Conservation (phyloP, 1,140 invertebrate species). For the Harpegnathos saltator region DNA sequence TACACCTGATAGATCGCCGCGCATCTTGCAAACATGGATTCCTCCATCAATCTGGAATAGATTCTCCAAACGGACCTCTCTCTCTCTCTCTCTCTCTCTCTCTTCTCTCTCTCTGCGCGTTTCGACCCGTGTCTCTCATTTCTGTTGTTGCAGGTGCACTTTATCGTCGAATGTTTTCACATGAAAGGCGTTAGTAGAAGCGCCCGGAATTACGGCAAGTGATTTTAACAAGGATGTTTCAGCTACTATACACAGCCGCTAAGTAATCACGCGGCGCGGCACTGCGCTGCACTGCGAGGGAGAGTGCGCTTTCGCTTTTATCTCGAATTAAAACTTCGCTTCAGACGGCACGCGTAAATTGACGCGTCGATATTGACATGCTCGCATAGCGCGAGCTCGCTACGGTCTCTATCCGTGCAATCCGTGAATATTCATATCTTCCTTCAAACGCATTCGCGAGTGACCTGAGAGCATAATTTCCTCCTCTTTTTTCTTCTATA, state of each 20-base stretch:
- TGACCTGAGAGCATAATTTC: too few species aligned
- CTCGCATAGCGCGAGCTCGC: not conserved
- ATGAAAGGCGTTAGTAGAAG: slow-evolving; percentile 41
- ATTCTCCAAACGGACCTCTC: slow-evolving; percentile 9
- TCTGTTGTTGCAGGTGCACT: slow-evolving; percentile 54
- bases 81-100: too few species aligned
- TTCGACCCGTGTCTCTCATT: slow-evolving; percentile 41
- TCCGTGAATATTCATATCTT: not conserved
- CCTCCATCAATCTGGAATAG: slow-evolving; percentile 17
- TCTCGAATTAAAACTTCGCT: slow-evolving; percentile 72
- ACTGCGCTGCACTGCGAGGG: not conserved
- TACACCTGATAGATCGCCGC: too few species aligned
- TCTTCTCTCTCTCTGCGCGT: too few species aligned
- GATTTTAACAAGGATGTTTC: slow-evolving; percentile 59
- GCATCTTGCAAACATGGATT: not conserved
- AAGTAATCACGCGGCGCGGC: slow-evolving; percentile 54
- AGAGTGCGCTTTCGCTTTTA: slow-evolving; percentile 63
- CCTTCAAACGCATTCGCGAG: not conserved
- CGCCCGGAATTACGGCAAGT: slow-evolving; percentile 48
- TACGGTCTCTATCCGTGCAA: slow-evolving; percentile 23
- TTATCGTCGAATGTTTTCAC: slow-evolving; percentile 44
- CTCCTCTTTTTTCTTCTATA: not conserved
- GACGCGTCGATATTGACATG: slow-evolving; percentile 33
- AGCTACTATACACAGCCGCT: slow-evolving; percentile 30
- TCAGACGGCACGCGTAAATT: slow-evolving; percentile 43